phyloP scores from a whole-genome alignment of 2,113 vertebrate genomes.

The Bettongia penicillata region DNA sequence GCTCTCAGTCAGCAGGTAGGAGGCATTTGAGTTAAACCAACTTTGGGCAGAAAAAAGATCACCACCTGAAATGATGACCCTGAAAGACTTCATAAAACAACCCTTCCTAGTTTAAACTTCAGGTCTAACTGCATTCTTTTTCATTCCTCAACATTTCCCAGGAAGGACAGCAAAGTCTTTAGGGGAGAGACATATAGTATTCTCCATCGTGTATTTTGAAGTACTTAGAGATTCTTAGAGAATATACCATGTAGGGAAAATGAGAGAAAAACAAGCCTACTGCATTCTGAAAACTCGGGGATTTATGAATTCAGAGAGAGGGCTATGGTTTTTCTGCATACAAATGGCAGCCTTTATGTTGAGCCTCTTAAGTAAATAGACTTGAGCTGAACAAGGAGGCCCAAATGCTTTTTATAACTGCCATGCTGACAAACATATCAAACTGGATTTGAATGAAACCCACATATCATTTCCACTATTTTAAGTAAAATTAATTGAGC shows the following conservation, averaged over 20 bases:
- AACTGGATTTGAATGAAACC: conserved; percentile 69
- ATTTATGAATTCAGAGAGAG: background rate
- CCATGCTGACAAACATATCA: conserved; percentile 37
- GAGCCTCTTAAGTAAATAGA: background rate
- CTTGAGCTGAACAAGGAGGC: conserved; percentile 44
- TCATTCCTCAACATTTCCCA: conserved; percentile 42
- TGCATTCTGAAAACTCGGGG: background rate
- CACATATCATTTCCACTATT: conserved; percentile 60
- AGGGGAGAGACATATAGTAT: conserved; percentile 50
- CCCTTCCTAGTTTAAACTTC: conserved; percentile 53
- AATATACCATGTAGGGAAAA: conserved; percentile 25
- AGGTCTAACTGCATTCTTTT: conserved; percentile 44
- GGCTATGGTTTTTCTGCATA: accelerated
- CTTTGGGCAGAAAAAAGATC: conserved; percentile 44
- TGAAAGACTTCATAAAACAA: conserved; percentile 45
- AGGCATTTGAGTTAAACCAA: conserved; percentile 33
- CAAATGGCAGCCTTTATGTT: background rate
- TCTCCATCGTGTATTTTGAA: conserved; percentile 11
- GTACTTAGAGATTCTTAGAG: background rate
- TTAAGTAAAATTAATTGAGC: conserved; percentile 72
- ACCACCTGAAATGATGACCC: conserved; percentile 41
- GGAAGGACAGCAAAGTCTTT: background rate
- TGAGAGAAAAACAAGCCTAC: background rate
- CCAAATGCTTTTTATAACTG: conserved; percentile 29
- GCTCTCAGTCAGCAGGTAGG: conserved; percentile 49